Percentiles rank a stretch among this genome's conserved stretches.
These are phyloP conservation scores for Morpho deidamia DNA, from an alignment of 2,888 invertebrate genomes.

Conservation along the genomic window DNA sequence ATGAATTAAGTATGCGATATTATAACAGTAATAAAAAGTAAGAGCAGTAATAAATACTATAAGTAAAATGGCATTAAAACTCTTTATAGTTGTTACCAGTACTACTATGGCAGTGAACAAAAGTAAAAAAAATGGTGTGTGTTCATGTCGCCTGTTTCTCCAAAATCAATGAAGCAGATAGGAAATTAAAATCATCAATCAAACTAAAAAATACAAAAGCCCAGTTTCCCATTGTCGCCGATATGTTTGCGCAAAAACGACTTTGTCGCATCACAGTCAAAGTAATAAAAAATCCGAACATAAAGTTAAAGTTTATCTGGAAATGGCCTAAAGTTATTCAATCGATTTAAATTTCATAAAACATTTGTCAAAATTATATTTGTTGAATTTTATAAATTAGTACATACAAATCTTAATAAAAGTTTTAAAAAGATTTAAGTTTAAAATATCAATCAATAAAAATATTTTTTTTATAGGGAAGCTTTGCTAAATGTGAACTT, in stretches of 20 bases:
- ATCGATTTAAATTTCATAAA: too few species aligned
- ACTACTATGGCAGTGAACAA: background rate
- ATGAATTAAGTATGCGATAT: too few species aligned
- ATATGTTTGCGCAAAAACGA: slow-evolving; percentile 78
- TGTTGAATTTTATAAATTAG: too few species aligned
- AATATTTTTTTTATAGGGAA: background rate
- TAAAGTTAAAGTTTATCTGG: slow-evolving; percentile 33
- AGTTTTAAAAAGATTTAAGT: too few species aligned
- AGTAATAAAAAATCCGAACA: slow-evolving; percentile 69
- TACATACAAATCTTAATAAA: too few species aligned
- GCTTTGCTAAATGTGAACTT: too few species aligned
- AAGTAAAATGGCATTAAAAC: too few species aligned
- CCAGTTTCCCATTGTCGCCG: slow-evolving; percentile 72
- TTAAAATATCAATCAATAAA: too few species aligned
- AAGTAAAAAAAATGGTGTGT: slow-evolving; percentile 1
- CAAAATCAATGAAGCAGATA: slow-evolving; percentile 65
- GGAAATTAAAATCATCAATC: slow-evolving; percentile 79
- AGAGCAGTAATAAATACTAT: too few species aligned
- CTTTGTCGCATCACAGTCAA: slow-evolving; percentile 76
- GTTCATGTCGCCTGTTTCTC: slow-evolving; percentile 23
- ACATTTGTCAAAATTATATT: too few species aligned
- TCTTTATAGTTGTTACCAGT: too few species aligned
- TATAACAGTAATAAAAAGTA: too few species aligned
- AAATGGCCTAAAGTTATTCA: slow-evolving; percentile 22
- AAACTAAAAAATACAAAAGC: slow-evolving; percentile 76